Conservation (phyloP, 2,797 vertebrate species). For the Chelidonichthys spinosus region DNA sequence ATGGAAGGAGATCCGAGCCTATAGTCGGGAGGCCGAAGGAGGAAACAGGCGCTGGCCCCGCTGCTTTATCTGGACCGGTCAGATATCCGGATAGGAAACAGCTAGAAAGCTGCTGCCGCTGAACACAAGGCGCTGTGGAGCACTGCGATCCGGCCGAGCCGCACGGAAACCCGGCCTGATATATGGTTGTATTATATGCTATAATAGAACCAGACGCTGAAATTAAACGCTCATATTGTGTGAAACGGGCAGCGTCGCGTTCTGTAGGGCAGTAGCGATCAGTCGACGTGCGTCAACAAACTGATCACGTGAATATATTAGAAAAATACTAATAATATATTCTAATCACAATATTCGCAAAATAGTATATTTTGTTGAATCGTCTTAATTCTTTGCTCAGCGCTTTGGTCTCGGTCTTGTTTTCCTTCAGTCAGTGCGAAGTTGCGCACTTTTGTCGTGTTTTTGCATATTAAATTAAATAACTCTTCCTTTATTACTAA, state of each 20-base stretch:
- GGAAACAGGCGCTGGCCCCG: constrained; percentile 89
- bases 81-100: constrained; percentile 99
- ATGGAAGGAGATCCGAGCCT: constrained; percentile 43
- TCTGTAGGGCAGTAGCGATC: background rate
- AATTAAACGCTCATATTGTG: constrained; percentile 7
- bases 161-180: constrained; percentile 64
- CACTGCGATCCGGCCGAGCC: constrained; percentile 40
- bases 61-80: constrained; percentile 94
- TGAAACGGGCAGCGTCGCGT: constrained; percentile 22
- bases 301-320: background rate
- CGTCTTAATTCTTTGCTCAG: background rate
- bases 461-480: background rate
- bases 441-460: background rate
- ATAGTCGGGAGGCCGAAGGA: constrained; percentile 72
- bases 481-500: background rate
- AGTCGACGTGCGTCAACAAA: background rate
- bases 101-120: constrained; percentile 84
- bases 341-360: background rate
- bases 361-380: background rate
- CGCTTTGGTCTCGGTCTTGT: background rate
- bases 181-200: constrained; percentile 36
- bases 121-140: constrained; percentile 59
- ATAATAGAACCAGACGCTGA: constrained; percentile 7
- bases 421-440: no score
- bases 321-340: background rate